Evolutionary conservation across 1,140 invertebrate genomes (phyloP).

Genomic region (Polypedilum pembai): DNA sequence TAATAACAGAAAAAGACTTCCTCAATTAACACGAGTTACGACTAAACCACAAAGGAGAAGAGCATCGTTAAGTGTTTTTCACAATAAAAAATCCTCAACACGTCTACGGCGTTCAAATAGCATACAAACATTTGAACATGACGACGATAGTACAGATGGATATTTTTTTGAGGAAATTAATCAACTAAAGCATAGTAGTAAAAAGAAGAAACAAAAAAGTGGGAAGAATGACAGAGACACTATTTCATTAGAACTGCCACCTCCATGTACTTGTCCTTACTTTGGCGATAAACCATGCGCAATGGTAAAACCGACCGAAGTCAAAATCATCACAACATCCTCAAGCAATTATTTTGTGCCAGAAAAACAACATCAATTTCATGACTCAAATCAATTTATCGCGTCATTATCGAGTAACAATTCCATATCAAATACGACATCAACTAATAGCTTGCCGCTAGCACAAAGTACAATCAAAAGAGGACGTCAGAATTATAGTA

Average conservation of each 20-base stretch:
- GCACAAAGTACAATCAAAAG: constrained; percentile 35
- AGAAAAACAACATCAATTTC: constrained; percentile 18
- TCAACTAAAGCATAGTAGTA: constrained; percentile 30
- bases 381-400: neutral
- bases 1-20: constrained; percentile 7
- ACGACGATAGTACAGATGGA: neutral
- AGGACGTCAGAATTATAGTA: constrained; percentile 32
- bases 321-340: constrained; percentile 48
- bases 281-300: constrained; percentile 56
- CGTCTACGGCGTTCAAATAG: constrained; percentile 4
- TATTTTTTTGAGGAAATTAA: constrained; percentile 25
- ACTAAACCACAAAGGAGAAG: constrained; percentile 8
- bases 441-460: constrained; percentile 31
- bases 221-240: neutral
- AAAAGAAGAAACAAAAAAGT: constrained; percentile 20
- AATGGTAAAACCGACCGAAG: constrained; percentile 44
- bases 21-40: neutral
- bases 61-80: neutral
- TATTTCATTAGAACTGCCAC: constrained; percentile 50
- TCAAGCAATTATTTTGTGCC: constrained; percentile 27
- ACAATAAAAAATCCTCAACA: neutral
- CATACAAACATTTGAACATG: constrained; percentile 3
- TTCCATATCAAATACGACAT: constrained; percentile 3
- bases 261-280: constrained; percentile 69
- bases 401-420: neutral